These are phyloP conservation scores for Stegostoma tigrinum DNA, from an alignment of 2,113 vertebrate genomes.

Conservation along the genomic window DNA sequence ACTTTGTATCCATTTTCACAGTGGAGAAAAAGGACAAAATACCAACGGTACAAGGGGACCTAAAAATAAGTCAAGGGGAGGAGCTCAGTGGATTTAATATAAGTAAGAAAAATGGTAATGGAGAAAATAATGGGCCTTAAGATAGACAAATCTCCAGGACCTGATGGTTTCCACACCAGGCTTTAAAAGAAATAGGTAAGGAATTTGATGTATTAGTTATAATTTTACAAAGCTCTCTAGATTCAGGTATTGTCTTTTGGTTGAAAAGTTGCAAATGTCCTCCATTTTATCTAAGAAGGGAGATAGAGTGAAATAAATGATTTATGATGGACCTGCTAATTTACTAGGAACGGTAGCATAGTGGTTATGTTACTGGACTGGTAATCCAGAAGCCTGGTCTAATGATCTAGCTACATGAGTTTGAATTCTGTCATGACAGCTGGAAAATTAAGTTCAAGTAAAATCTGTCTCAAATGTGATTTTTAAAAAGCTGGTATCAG, in stretches of 20 bases:
- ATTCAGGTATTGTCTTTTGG: background rate
- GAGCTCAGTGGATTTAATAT: constrained; percentile 2
- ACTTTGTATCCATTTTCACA: constrained; percentile 26
- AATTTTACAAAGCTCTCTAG: constrained; percentile 18
- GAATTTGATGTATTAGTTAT: constrained; percentile 11
- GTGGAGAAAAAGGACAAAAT: constrained; percentile 26
- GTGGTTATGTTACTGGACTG: background rate
- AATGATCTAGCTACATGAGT: background rate
- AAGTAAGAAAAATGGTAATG: background rate
- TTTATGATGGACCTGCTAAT: background rate
- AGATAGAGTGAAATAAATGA: background rate
- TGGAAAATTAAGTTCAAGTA: background rate
- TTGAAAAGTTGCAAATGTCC: constrained; percentile 1
- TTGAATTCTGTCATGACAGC: background rate
- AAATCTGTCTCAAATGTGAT: background rate
- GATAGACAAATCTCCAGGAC: constrained; percentile 24
- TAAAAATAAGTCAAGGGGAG: constrained; percentile 25
- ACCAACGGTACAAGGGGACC: constrained; percentile 18
- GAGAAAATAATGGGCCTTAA: constrained; percentile 11
- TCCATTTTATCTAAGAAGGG: background rate
- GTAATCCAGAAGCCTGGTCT: background rate
- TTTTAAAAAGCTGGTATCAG: background rate
- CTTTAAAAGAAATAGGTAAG: constrained; percentile 30
- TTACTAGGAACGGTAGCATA: background rate
- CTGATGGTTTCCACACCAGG: constrained; percentile 18